Base-by-base conservation (phyloP, 2,113 vertebrate species). In the Hypomesus transpacificus region DNA sequence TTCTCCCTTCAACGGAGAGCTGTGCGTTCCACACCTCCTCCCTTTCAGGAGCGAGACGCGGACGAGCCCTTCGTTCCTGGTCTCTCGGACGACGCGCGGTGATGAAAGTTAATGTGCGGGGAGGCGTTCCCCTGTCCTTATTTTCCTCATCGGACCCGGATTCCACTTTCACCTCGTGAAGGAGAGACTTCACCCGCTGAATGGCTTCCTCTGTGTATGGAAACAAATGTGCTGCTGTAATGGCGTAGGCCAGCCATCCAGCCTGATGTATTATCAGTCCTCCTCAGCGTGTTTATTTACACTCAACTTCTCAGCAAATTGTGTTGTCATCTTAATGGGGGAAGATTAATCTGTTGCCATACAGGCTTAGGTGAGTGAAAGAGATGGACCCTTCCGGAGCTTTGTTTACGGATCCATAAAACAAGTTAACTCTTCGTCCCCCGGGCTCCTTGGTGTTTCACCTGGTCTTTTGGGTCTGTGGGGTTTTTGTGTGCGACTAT, bases 181-280 rank as follows among this genome's bases (percentile, higher is more conserved):
- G 86, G 87, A 88, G 84, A 87, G 87, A 82, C 76, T 70, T 81
- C 78, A 79, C 86, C 71, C 70, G 22, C 80, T 75, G 80, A 85
- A 85, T 87, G 86, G 81, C 79, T 87, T 87, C 80, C 77, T 78
- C 66, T 73, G 58, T 82, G 89, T 88, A 93, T 92, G 87, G 91
- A 93, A 92, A 93, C 87, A 92, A 92, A 91, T 92, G 88, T 87
- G 87, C 81, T 83, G 84, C 86, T 76, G 87, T 90, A 91, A 91
- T 91, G 88, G 89, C 89, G 88, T 80, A 85, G 87, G 88, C 89
- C 80, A 85, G 87, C 88, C 89, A 87, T 89, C 7, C 83, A 88
- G 84, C 82, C 86, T 92, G 91, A 93, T 91, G 84, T 92, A 92
- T 93, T 90, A 93, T 93, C n/a, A n/a, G 89, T 90, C 85, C 88